phyloP scores from a whole-genome alignment of 2,113 vertebrate genomes.

The Malurus alboscapulatus region DNA sequence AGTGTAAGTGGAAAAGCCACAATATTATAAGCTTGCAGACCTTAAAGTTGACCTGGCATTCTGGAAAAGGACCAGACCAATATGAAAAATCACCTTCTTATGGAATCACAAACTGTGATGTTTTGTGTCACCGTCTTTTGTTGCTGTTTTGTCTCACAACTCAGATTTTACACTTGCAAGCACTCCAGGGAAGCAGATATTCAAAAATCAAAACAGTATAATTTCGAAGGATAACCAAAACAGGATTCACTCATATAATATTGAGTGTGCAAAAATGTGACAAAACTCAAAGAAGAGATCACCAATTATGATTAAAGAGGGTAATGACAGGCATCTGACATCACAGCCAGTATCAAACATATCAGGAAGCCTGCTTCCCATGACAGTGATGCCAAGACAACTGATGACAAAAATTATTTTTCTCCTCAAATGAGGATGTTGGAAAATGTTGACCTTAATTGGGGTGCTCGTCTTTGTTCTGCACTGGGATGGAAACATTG shows the following conservation, averaged over 20 bases:
- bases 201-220: not conserved
- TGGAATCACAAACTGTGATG: not conserved
- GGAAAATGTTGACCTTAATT: constrained; percentile 78
- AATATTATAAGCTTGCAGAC: not conserved
- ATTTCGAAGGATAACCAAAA: not conserved
- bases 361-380: constrained; percentile 48
- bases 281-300: not conserved
- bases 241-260: not conserved
- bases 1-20: not conserved
- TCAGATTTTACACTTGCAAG: not conserved
- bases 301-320: constrained; percentile 4
- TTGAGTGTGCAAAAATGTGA: not conserved
- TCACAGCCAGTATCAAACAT: constrained; percentile 15
- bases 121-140: not conserved
- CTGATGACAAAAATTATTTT: constrained; percentile 70
- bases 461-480: constrained; percentile 75
- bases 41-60: not conserved
- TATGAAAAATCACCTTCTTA: not conserved
- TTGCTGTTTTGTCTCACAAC: not conserved
- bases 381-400: constrained; percentile 8
- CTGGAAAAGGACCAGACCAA: not conserved
- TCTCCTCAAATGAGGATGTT: constrained; percentile 67
- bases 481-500: constrained; percentile 74
- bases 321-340: not conserved
- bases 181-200: not conserved